Evolutionary conservation across 2,113 vertebrate genomes (phyloP).

Genomic region (Atlantisia rogersi): DNA sequence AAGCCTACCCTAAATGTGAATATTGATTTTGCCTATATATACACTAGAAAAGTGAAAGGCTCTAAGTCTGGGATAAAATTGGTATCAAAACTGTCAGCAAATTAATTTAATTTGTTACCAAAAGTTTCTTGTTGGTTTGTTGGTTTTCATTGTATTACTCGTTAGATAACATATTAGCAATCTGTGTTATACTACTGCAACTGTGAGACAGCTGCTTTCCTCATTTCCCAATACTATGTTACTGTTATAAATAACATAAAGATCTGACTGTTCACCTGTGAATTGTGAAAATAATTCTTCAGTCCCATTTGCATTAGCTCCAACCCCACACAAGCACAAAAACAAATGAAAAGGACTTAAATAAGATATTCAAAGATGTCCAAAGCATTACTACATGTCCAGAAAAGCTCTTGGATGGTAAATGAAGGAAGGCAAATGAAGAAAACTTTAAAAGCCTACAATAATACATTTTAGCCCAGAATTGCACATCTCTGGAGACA

Average conservation of each 20-base stretch:
- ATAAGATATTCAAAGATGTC: background rate
- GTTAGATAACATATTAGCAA: constrained; percentile 57
- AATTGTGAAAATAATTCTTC: background rate
- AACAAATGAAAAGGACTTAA: background rate
- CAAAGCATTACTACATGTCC: background rate
- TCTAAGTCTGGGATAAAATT: constrained; percentile 34
- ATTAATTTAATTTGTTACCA: constrained; percentile 36
- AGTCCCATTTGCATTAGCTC: background rate
- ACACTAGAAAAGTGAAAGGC: constrained; percentile 38
- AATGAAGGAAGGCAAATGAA: background rate
- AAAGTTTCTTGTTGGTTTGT: constrained; percentile 5
- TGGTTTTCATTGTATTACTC: constrained; percentile 47
- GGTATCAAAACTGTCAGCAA: constrained; percentile 48
- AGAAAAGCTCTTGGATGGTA: background rate
- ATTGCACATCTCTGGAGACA: no score
- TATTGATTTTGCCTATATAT: background rate
- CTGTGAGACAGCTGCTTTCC: constrained; percentile 28
- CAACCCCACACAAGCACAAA: background rate
- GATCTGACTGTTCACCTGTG: background rate
- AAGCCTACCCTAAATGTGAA: background rate
- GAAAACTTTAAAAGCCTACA: background rate
- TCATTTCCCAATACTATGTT: constrained; percentile 32
- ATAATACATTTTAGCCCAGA: background rate
- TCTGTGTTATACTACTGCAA: constrained; percentile 34
- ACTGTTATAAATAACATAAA: constrained; percentile 15